Evolutionary conservation across 2,888 invertebrate genomes (phyloP).

Genomic region (Euplagia quadripunctaria): DNA sequence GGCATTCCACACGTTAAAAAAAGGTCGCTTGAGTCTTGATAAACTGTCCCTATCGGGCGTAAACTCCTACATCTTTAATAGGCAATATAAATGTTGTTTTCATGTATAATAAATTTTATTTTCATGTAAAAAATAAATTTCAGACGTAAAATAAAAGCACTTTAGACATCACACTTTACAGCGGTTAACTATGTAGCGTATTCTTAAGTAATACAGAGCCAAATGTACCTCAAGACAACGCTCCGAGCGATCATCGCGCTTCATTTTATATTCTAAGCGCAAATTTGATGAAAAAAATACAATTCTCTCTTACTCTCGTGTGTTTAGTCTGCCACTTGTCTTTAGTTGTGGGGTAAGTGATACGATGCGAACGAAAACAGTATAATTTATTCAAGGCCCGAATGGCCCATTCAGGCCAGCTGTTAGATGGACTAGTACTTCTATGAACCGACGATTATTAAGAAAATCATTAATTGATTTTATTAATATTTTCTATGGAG

Average conservation of each 20-base stretch:
- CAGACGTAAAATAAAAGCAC: not conserved
- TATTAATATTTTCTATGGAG: no score
- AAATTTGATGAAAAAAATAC: constrained; percentile 75
- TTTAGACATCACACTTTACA: not conserved
- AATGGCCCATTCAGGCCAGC: no score
- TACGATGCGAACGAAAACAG: not conserved
- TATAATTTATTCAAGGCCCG: no score
- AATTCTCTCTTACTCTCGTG: constrained; percentile 53
- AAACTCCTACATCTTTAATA: no score
- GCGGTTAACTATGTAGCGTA: constrained; percentile 2
- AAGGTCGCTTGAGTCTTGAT: no score
- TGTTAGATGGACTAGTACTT: no score
- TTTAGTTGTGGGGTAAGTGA: constrained; percentile 29
- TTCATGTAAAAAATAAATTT: not conserved
- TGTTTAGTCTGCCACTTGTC: constrained; percentile 56
- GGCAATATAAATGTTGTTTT: not conserved
- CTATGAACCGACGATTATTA: no score
- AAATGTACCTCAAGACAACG: constrained; percentile 18
- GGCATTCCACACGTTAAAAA: no score
- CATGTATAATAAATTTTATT: not conserved
- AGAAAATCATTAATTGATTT: no score
- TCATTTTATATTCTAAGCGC: constrained; percentile 72
- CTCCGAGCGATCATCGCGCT: constrained; percentile 49
- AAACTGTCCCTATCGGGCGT: no score
- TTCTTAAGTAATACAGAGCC: constrained; percentile 19